These are phyloP conservation scores for Onchidella celtica DNA, from an alignment of 2,888 invertebrate species.

Conservation along the genomic window DNA sequence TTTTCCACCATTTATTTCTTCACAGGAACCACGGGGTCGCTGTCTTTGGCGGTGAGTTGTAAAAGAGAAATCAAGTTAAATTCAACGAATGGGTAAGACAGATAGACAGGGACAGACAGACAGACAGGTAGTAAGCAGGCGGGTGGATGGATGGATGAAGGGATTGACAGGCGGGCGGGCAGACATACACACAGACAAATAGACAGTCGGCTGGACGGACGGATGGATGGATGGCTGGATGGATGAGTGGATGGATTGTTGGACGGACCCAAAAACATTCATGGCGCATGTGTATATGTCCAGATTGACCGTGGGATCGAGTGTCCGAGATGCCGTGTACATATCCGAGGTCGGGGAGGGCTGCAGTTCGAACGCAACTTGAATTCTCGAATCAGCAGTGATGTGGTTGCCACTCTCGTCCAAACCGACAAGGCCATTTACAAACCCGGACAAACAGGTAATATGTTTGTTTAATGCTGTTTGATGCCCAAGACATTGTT, in stretches of 20 bases:
- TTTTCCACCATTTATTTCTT: no score
- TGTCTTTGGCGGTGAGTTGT: no score
- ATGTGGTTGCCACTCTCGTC: constrained; percentile 61
- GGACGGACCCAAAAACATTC: not conserved
- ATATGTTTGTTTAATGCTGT: no score
- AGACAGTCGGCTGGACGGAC: no score
- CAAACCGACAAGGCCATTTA: constrained; percentile 75
- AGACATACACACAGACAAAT: no score
- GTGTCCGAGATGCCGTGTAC: not conserved
- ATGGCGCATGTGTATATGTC: not conserved
- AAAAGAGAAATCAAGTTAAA: constrained; percentile 13
- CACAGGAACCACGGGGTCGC: no score
- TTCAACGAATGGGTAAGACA: constrained; percentile 32
- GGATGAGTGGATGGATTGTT: no score
- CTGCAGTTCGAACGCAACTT: constrained; percentile 27
- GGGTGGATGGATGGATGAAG: no score
- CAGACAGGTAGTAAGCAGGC: not conserved
- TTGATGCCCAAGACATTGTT: no score
- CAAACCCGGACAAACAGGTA: constrained; percentile 72
- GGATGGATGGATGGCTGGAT: no score
- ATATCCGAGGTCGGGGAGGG: constrained; percentile 16
- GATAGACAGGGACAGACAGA: constrained; percentile 28
- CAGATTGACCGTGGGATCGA: not conserved
- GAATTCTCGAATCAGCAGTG: not conserved
- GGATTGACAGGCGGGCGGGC: no score